These are phyloP conservation scores for Indicator indicator DNA, from an alignment of 2,113 vertebrate species.

Conservation along the genomic window DNA sequence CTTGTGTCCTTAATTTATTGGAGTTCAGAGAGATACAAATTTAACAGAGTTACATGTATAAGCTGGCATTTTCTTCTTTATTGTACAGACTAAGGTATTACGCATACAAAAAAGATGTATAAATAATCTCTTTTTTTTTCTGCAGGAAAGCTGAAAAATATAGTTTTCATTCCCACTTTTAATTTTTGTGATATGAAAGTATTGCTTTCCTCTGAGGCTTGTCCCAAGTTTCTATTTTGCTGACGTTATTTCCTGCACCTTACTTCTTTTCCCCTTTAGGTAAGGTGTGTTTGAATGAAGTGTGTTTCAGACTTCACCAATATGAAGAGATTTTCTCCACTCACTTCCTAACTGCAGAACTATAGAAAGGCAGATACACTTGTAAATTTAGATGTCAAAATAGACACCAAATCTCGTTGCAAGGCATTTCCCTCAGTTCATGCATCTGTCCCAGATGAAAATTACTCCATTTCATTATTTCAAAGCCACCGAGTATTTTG, in stretches of 20 bases:
- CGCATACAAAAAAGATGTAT: neutral
- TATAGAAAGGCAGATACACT: neutral
- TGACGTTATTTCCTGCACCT: neutral
- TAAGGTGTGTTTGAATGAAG: neutral
- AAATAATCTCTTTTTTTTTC: neutral
- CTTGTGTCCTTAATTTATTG: neutral
- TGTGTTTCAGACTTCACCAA: neutral
- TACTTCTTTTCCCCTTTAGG: neutral
- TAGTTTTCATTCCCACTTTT: neutral
- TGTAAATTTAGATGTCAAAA: neutral
- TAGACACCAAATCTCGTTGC: neutral
- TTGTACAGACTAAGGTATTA: neutral
- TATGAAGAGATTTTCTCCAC: neutral
- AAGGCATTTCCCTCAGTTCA: neutral
- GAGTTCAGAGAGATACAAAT: neutral
- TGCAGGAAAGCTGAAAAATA: neutral
- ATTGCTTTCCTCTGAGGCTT: fast-evolving
- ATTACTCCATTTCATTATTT: neutral
- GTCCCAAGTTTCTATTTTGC: neutral
- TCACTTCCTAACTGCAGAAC: neutral
- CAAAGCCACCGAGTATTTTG: neutral
- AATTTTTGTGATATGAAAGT: neutral
- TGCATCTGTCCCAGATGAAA: neutral
- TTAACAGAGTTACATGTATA: neutral
- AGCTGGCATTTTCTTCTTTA: neutral